Base-by-base conservation (phyloP, 2,888 invertebrate species). In the Rhopalosiphum nymphaeae region DNA sequence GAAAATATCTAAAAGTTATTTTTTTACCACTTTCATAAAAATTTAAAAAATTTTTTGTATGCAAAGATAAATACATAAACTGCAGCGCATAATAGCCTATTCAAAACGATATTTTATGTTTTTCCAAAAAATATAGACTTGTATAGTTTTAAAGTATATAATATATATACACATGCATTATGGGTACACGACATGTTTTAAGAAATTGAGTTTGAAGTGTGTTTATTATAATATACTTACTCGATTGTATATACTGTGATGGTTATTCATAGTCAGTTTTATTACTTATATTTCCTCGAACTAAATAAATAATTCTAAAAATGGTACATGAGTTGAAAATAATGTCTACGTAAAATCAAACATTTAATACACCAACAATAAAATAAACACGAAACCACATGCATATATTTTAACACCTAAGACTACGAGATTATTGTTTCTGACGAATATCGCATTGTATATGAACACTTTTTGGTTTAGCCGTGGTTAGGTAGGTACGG, bases 361-460 rank as follows among this genome's bases (percentile, higher is more conserved):
- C 46, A 78, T 13, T 2, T 78, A 49, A 44, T 44, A 57, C 42
- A 10, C 21, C 13, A 7, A 78, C 11, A 10, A 56, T 56, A 49
- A n/a, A 13, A 36, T 49, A n/a, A 44, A 36, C 29, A 61, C n/a
- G 26, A 84, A 56, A 85, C 91, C 29, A 44, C n/a, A 29, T n/a
- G 84, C 91, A 44, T 91, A 91, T 44, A 29, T 13, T 89, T 42
- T 10, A 57, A 91, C 85, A 57, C 86, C 86, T 57, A 9, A 46
- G 44, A 86, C n/a, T 49, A 88, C 86, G 46, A 57, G n/a, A 91
- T 92, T 87, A 61, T 87, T 87, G 92, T 92, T 87, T 92, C 46
- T 42, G 92, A 61, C 87, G 13, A 92, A 92, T 61, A 92, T 87
- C 57, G 46, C 91, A 26, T 56, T 13, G n/a, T 78, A 89, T 13